Conservation (phyloP, 2,888 invertebrate species). For the Dendrolimus houi region DNA sequence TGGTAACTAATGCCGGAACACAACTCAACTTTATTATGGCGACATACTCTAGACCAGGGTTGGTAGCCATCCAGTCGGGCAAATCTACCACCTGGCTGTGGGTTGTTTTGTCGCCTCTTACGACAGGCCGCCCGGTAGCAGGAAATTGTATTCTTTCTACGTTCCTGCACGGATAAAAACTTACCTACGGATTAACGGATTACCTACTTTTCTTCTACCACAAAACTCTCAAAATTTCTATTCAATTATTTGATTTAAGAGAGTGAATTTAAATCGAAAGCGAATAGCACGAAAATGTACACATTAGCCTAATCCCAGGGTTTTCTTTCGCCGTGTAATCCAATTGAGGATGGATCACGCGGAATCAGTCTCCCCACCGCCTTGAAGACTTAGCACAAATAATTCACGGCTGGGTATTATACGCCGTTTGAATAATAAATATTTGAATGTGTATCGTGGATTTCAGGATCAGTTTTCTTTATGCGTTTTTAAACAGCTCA, state of each 20-base stretch:
- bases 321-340: slow-evolving; percentile 40
- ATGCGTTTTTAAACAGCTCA: background rate
- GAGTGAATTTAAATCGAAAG: slow-evolving; percentile 45
- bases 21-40: too few species aligned
- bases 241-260: slow-evolving; percentile 52
- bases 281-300: slow-evolving; percentile 26
- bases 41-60: too few species aligned
- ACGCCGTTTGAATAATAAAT: background rate
- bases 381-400: slow-evolving; percentile 8
- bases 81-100: too few species aligned
- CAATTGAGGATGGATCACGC: slow-evolving; percentile 24
- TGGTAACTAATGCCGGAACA: too few species aligned
- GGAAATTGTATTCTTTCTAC: too few species aligned
- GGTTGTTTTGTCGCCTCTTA: too few species aligned
- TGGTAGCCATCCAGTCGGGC: too few species aligned
- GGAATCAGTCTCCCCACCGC: slow-evolving; percentile 13
- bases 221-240: slow-evolving; percentile 32
- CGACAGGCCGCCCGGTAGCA: too few species aligned
- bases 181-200: too few species aligned
- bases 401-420: background rate
- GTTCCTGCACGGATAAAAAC: too few species aligned
- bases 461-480: slow-evolving; percentile 5
- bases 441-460: background rate
- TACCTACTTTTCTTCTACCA: too few species aligned
- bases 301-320: slow-evolving; percentile 45